These are phyloP conservation scores for Epizoanthus ramosus DNA, from an alignment of 92 coral and sea anemone genomes.

Conservation along the genomic window DNA sequence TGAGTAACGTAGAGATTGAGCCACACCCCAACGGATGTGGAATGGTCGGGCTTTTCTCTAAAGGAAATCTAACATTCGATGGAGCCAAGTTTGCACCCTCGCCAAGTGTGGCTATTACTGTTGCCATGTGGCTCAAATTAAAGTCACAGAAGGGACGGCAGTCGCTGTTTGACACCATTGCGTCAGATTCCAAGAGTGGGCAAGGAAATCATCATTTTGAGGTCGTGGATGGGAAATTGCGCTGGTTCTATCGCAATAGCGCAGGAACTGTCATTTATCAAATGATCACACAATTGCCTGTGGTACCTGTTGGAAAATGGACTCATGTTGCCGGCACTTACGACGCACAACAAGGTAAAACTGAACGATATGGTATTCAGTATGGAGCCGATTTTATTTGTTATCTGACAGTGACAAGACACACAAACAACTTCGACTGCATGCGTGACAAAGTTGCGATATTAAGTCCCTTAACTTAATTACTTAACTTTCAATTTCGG, in stretches of 20 bases:
- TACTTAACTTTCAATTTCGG: too few relatives aligned
- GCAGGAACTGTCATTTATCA: slow-evolving; percentile 63
- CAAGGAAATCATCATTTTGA: slow-evolving; percentile 79
- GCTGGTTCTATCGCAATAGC: slow-evolving; percentile 71
- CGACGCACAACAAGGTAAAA: slow-evolving; percentile 64
- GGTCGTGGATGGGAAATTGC: slow-evolving; percentile 63
- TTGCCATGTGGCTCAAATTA: slow-evolving; percentile 80
- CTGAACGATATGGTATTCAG: not conserved
- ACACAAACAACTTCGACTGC: not conserved
- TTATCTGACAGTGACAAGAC: not conserved
- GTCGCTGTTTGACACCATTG: slow-evolving; percentile 71
- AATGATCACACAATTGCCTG: slow-evolving; percentile 44
- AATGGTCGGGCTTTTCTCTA: slow-evolving; percentile 66
- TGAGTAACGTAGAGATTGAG: slow-evolving; percentile 58
- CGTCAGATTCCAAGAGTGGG: slow-evolving; percentile 41
- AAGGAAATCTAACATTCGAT: slow-evolving; percentile 73
- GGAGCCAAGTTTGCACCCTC: slow-evolving; percentile 69
- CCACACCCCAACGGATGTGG: slow-evolving; percentile 70
- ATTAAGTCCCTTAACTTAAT: too few relatives aligned
- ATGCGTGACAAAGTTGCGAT: too few relatives aligned
- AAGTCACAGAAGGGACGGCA: slow-evolving; percentile 59
- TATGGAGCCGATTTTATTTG: not conserved
- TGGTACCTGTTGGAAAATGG: slow-evolving; percentile 73
- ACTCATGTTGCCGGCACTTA: slow-evolving; percentile 80
- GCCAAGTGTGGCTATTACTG: slow-evolving; percentile 75